Evolutionary conservation across 2,888 invertebrate species (phyloP).

Genomic region (Ashinkailepas kermadecensis): DNA sequence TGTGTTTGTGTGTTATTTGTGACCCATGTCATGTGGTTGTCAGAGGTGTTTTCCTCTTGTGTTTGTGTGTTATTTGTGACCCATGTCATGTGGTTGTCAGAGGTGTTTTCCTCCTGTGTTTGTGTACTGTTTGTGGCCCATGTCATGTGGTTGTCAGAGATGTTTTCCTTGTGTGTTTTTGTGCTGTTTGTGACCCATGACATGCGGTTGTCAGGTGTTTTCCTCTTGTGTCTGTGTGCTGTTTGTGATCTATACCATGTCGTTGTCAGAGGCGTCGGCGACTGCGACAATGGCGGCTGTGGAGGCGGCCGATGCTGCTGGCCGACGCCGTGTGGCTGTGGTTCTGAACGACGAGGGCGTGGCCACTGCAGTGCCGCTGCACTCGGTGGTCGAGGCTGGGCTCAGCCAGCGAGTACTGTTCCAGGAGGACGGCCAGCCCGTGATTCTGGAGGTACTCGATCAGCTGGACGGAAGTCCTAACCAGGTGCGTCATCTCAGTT

Average conservation of each 20-base stretch:
- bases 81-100: not conserved
- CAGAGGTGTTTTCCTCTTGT: no score
- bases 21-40: no score
- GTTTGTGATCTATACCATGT: not conserved
- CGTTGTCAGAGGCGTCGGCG: not conserved
- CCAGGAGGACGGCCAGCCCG: constrained; percentile 22
- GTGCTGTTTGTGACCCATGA: no score
- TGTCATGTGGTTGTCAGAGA: no score
- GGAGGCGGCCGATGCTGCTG: not conserved
- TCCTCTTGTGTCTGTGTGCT: not conserved
- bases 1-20: no score
- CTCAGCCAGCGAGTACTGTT: constrained; percentile 21
- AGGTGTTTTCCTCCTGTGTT: not conserved
- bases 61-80: no score
- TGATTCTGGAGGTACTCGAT: constrained; percentile 19
- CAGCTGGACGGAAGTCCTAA: not conserved
- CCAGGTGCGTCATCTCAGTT: no score
- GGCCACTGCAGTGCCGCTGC: constrained; percentile 19
- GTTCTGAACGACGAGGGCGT: constrained; percentile 13
- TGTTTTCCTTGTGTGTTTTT: no score
- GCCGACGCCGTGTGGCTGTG: constrained; percentile 21
- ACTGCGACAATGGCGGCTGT: not conserved
- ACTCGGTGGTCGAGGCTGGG: constrained; percentile 18
- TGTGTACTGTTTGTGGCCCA: not conserved
- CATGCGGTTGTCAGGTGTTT: no score